Conservation (phyloP, 2,888 invertebrate species). For the Tinea trinotella region DNA sequence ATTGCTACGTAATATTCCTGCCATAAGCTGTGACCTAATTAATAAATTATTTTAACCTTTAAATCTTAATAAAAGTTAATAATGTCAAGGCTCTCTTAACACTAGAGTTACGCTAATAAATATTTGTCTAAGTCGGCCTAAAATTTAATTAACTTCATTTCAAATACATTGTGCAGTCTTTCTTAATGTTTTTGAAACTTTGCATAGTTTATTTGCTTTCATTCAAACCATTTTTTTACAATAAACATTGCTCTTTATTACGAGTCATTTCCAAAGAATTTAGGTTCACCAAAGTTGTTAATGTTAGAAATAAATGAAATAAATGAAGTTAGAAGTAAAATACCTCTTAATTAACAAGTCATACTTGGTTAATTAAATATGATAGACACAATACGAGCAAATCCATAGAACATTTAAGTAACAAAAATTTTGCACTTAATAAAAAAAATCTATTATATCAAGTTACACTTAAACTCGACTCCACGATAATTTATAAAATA, state of each 20-base stretch:
- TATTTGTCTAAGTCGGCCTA: constrained; percentile 1
- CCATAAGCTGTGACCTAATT: constrained; percentile 16
- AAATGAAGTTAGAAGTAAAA: too few species aligned
- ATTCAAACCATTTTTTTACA: too few species aligned
- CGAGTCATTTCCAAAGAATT: background rate
- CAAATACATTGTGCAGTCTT: background rate
- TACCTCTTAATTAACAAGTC: too few species aligned
- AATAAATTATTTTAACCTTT: constrained; percentile 6
- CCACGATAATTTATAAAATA: too few species aligned
- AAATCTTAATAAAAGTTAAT: background rate
- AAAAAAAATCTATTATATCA: too few species aligned
- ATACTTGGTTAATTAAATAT: too few species aligned
- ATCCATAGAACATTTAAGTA: too few species aligned
- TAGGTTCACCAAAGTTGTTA: background rate
- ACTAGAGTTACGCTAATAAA: background rate
- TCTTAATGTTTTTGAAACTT: background rate
- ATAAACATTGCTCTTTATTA: background rate
- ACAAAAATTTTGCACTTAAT: too few species aligned
- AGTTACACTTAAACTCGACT: too few species aligned
- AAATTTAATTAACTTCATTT: background rate
- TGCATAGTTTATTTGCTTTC: too few species aligned
- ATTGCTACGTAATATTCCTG: constrained; percentile 6
- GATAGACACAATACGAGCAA: too few species aligned
- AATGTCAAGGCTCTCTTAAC: background rate
- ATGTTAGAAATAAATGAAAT: too few species aligned